phyloP scores from a whole-genome alignment of 2,888 invertebrate species.

The Acleris literana region DNA sequence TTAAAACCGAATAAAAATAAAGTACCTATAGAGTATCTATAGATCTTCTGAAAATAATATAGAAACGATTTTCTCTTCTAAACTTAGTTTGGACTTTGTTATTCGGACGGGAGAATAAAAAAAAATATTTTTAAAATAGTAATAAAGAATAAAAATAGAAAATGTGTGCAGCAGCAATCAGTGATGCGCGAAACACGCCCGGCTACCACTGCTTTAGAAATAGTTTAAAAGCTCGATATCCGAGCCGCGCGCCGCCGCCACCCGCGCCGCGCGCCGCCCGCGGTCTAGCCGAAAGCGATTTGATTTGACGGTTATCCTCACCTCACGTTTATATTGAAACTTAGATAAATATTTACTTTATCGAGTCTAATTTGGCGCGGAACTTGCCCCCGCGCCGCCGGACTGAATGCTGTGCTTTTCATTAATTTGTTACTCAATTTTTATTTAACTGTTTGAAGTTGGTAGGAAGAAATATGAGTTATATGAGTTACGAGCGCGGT shows the following conservation, averaged over 20 bases:
- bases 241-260: constrained; percentile 50
- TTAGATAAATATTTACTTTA: constrained; percentile 82
- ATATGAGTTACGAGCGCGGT: neutral
- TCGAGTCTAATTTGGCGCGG: constrained; percentile 81
- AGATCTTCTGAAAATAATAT: too few relatives aligned
- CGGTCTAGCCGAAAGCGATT: constrained; percentile 76
- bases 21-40: too few relatives aligned
- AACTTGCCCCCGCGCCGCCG: constrained; percentile 62
- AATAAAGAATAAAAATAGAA: too few relatives aligned
- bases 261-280: constrained; percentile 65
- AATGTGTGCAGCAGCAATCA: too few relatives aligned
- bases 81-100: too few relatives aligned
- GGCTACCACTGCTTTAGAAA: neutral
- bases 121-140: too few relatives aligned
- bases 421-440: constrained; percentile 15
- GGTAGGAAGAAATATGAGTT: neutral
- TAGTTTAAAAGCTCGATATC: constrained; percentile 31
- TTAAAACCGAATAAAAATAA: too few relatives aligned
- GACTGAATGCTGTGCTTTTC: constrained; percentile 31
- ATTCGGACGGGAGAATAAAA: too few relatives aligned
- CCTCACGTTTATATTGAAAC: constrained; percentile 82
- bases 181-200: too few relatives aligned
- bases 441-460: neutral
- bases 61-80: too few relatives aligned
- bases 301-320: constrained; percentile 80